Conservation (phyloP, 2,113 vertebrate genomes). For the Mus pahari region DNA sequence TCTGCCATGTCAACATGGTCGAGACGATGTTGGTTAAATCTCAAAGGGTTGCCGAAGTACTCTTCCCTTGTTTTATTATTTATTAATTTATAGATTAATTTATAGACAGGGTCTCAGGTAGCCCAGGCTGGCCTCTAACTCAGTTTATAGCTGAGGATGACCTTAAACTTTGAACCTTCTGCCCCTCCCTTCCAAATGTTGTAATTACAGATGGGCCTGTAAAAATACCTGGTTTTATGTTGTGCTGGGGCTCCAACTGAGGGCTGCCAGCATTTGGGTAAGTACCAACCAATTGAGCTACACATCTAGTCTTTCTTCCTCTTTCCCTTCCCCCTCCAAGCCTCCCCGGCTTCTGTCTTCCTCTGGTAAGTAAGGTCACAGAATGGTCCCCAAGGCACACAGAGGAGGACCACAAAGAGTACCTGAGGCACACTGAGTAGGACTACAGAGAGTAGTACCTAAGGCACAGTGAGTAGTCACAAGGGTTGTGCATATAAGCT, state of each 20-base stretch:
- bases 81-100: neutral
- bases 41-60: neutral
- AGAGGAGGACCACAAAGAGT: neutral
- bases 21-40: neutral
- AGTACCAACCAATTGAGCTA: neutral
- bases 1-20: neutral
- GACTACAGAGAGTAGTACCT: neutral
- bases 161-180: neutral
- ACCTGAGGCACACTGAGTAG: neutral
- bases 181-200: neutral
- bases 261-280: neutral
- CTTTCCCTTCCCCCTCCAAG: neutral
- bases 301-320: neutral
- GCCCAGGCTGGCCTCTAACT: neutral
- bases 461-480: neutral
- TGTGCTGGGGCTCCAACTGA: neutral
- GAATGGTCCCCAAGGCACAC: neutral
- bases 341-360: no score
- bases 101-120: neutral
- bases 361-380: neutral
- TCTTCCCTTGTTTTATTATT: no score
- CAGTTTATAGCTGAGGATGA: neutral
- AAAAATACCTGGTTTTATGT: neutral
- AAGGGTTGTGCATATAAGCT: neutral
- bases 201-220: neutral